These are phyloP conservation scores for Campylomormyrus tamandua DNA, from an alignment of 2,113 vertebrate species.

Conservation along the genomic window DNA sequence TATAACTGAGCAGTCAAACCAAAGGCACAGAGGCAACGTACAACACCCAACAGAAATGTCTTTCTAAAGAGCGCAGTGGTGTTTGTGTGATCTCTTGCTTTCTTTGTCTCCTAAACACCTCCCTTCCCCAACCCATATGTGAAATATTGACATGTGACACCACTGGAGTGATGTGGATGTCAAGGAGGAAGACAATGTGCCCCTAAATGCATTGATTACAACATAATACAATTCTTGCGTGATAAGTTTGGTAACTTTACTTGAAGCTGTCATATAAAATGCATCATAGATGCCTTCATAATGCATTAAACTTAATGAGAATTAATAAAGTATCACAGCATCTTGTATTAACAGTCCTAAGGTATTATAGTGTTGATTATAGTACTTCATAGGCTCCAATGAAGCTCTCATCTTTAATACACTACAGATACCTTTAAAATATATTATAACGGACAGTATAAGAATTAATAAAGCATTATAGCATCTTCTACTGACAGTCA, in stretches of 20 bases:
- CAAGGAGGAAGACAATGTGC: not conserved
- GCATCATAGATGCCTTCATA: not conserved
- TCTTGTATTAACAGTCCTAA: too few relatives aligned
- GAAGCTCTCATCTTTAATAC: not conserved
- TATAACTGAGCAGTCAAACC: not conserved
- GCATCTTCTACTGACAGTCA: too few relatives aligned
- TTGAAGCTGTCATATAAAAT: not conserved
- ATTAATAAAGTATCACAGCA: too few relatives aligned
- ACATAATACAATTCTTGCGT: not conserved
- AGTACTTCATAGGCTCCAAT: too few relatives aligned
- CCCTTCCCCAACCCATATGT: conserved; percentile 11
- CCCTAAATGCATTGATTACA: not conserved
- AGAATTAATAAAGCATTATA: too few relatives aligned
- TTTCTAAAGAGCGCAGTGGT: not conserved
- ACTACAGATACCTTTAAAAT: not conserved
- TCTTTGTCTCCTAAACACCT: conserved; percentile 52
- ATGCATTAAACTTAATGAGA: not conserved
- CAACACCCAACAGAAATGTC: not conserved
- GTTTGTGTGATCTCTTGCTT: conserved; percentile 32
- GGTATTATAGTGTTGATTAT: too few relatives aligned
- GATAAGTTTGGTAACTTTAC: not conserved
- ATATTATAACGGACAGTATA: too few relatives aligned
- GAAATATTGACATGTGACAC: not conserved
- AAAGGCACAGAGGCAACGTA: not conserved
- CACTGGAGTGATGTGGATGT: not conserved